These are phyloP conservation scores for Desmodus rotundus DNA, from an alignment of 2,113 vertebrate species.

Conservation along the genomic window DNA sequence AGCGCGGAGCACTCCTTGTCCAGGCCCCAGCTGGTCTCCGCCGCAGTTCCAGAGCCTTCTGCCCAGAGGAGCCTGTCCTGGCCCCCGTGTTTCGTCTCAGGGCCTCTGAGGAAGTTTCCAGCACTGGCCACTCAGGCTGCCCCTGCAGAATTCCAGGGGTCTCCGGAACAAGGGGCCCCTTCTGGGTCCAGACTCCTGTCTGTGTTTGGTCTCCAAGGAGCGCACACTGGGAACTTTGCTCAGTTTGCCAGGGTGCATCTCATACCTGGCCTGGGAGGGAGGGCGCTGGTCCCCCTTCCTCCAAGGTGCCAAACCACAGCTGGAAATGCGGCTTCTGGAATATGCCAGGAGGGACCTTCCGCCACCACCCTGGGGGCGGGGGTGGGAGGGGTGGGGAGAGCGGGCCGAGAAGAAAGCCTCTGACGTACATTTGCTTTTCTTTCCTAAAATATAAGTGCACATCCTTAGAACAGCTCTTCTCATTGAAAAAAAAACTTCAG, in stretches of 20 bases:
- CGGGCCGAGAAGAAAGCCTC: neutral
- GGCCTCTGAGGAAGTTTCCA: neutral
- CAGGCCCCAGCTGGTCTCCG: neutral
- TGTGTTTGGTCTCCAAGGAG: conserved; percentile 50
- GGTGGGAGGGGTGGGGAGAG: no score
- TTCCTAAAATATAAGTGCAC: neutral
- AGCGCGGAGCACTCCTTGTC: neutral
- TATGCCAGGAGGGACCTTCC: neutral
- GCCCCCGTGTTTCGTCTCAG: neutral
- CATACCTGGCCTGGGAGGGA: conserved; percentile 59
- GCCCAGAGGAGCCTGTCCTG: neutral
- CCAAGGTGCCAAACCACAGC: conserved; percentile 65
- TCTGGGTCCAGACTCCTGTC: conserved; percentile 36
- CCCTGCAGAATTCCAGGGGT: conserved; percentile 19
- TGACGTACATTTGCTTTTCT: neutral
- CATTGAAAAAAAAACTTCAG: neutral
- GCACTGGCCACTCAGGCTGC: neutral
- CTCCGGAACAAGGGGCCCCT: neutral
- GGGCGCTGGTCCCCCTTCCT: conserved; percentile 20
- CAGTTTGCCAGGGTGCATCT: neutral
- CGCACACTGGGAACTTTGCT: neutral
- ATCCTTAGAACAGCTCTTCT: neutral
- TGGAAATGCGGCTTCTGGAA: conserved; percentile 57
- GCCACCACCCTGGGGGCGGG: neutral
- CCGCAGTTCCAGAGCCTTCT: neutral